Evolutionary conservation across 2,888 invertebrate genomes (phyloP), one percentile per base, ranked within the genome.

Genomic region (Ryuthela nishihirai): DNA sequence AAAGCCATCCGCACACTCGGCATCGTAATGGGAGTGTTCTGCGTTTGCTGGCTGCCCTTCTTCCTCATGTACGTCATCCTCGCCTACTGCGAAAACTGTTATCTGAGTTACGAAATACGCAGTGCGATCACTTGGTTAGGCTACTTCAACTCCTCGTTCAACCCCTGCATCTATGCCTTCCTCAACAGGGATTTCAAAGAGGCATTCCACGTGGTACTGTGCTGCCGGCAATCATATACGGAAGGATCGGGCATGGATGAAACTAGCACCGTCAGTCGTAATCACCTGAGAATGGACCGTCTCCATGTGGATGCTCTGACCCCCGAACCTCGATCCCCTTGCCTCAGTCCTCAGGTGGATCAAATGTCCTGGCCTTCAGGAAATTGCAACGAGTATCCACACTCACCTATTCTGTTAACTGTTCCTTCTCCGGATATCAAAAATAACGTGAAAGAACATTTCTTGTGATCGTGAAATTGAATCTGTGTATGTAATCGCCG

Each of bases 1-100:
- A 95, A 95, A 77, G 95, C 95, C 0, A 94, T 94, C 3, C 94
- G 95, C 75, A 95, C 95, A 0, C 78, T 97, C 48, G 94, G 92
- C 58, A 94, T 98, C 65, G 95, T 98, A 62, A 95, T 98, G 12
- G 97, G 97, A 1, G 90, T 93, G 39, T 98, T 98, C 77, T 91
- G 95, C 54, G 83, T 88, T 70, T 98, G 97, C 75, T 98, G 97
- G 97, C 80, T 93, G 49, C 95, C 95, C 0, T 97, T 97, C 79
- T 94, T 97, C 78, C 90, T 92, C 42, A 88, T 93, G 78, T 95
- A 95, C 75, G 81, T 94, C 41, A 82, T 93, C 50, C 81, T 90
- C 6, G 93, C 92, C 0, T 94, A 90, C 73, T 91, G 89, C 72
- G 82, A 85, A 61, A 67, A 67, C 5, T 92, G 92, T 74, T 87